phyloP scores from a whole-genome alignment of 2,797 vertebrate genomes.

The Sebastes itinus region DNA sequence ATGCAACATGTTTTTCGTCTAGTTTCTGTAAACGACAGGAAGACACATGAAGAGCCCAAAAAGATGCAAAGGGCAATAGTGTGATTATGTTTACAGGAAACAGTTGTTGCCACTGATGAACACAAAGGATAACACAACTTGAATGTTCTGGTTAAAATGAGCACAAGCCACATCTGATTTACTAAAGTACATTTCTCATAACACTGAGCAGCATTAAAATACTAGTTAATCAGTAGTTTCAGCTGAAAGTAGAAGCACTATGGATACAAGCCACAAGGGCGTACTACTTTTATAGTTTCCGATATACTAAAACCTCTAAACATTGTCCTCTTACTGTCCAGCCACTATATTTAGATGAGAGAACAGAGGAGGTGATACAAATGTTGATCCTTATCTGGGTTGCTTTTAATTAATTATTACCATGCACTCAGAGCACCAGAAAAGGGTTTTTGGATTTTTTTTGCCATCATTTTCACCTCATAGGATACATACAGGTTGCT shows the following conservation, averaged over 20 bases:
- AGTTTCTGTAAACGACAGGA: not conserved
- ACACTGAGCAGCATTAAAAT: not conserved
- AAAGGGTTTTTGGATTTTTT: not conserved
- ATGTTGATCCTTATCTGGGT: not conserved
- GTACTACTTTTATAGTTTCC: not conserved
- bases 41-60: not conserved
- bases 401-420: not conserved
- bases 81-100: constrained; percentile 35
- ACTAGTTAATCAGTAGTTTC: not conserved
- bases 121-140: not conserved
- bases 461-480: not conserved
- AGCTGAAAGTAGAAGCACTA: not conserved
- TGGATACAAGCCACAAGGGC: not conserved
- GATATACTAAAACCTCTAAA: not conserved
- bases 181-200: not conserved
- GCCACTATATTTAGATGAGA: not conserved
- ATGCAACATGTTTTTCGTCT: not conserved
- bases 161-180: not conserved
- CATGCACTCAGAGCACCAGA: not conserved
- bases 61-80: constrained; percentile 7
- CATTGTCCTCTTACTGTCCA: not conserved
- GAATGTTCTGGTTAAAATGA: not conserved
- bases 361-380: not conserved
- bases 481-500: not conserved
- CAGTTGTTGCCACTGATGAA: not conserved